Percentiles rank a stretch among this genome's conserved stretches.
phyloP scores from a whole-genome alignment of 2,888 invertebrate species.

The Abrostola triplasia region DNA sequence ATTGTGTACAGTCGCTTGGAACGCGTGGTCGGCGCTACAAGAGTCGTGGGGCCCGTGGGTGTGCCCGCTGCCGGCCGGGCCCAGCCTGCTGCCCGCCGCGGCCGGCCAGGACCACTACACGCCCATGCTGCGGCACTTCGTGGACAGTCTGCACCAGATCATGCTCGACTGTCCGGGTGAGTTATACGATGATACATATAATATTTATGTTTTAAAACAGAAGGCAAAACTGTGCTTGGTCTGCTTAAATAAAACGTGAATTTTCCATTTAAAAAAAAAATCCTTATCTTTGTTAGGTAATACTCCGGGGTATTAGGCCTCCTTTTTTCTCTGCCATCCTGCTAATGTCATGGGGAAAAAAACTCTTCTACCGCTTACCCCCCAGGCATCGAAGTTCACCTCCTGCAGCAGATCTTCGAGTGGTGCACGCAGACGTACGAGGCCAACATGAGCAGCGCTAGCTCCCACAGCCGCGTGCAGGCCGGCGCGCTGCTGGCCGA shows the following conservation, averaged over 20 bases:
- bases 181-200: neutral
- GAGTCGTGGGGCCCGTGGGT: constrained; percentile 78
- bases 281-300: no score
- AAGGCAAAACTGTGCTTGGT: no score
- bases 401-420: constrained; percentile 71
- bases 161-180: constrained; percentile 75
- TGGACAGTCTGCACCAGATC: constrained; percentile 59
- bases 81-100: constrained; percentile 62
- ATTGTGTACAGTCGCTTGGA: constrained; percentile 71
- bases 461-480: constrained; percentile 60
- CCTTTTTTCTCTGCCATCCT: no score
- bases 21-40: constrained; percentile 68
- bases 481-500: constrained; percentile 62
- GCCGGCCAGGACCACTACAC: constrained; percentile 52
- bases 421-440: constrained; percentile 66
- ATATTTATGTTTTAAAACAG: no score
- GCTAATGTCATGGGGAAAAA: no score
- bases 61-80: constrained; percentile 57
- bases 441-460: constrained; percentile 1
- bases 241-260: no score
- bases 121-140: constrained; percentile 63
- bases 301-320: no score
- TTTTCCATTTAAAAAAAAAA: no score
- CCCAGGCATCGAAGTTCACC: constrained; percentile 63
- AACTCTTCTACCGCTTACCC: neutral